Evolutionary conservation across 2,797 vertebrate genomes (phyloP), one percentile per base, ranked within the genome.

Genomic region (Phylloscopus collybita): DNA sequence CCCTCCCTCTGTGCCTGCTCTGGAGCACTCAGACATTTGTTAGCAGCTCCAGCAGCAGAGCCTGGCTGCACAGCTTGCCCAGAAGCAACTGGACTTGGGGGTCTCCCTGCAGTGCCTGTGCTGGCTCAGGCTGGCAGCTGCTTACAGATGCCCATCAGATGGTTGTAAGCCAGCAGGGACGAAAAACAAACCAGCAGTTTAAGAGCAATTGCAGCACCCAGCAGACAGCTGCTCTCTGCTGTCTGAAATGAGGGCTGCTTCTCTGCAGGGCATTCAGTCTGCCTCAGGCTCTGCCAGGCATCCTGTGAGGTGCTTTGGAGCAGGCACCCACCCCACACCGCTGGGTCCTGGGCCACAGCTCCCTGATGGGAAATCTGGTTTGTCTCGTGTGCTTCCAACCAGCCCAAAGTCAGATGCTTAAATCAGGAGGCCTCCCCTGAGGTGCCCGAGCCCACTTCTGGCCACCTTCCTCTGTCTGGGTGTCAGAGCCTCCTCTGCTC

Each of bases 1-100:
- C 86, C 72, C 88, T 71, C 50, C 78, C 86, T 96, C 91, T 93
- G 90, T 96, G 93, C 85, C 94, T 44, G 70, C 16, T 26, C 89
- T 45, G 76, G 11, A 87, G 88, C 88, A 25, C 38, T 54, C 42
- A 9, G 1, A 32, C 10, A 27, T 49, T 49, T 70, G 53, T 34
- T 20, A 18, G 7, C 88, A 57, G 86, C 91, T 54, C 78, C 49
- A 38, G 88, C 53, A 90, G 82, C 80, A 59, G 17, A 79, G 82
- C 59, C 80, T 81, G 89, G 20, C 88, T 72, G 70, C 12, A 1
- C 53, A 27, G 47, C 47, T 40, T 17, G 51, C 72, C 44, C 91
- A 47, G 34, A 3, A 36, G 67, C 70, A 80, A 64, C 75, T 40
- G 76, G 10, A 4, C 73, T 34, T 1, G 15, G 25, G 89, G 76